A percentile compares a stretch with the other conserved stretches of the same genome.
Evolutionary conservation across 2,888 invertebrate genomes (phyloP).

Genomic region (Agrotis clavis): DNA sequence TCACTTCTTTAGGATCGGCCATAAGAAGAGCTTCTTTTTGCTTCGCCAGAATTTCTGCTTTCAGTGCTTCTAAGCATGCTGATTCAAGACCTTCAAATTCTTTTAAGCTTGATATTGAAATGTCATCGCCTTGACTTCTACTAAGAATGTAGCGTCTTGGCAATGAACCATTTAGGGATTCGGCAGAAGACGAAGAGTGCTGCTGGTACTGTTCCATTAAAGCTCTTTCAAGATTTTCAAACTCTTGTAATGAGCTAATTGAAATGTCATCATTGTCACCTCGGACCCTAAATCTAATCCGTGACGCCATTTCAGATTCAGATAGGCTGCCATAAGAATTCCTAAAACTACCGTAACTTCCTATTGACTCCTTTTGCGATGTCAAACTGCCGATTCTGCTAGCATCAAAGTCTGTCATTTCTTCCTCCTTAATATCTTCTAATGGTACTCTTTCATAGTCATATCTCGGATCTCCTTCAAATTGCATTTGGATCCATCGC

Average conservation of each 20-base stretch:
- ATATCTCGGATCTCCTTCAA: conserved; percentile 94
- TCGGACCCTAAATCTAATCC: conserved; percentile 95
- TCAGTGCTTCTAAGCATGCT: conserved; percentile 96
- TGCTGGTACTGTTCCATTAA: conserved; percentile 95
- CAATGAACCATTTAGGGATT: conserved; percentile 96
- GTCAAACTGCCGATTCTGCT: conserved; percentile 95
- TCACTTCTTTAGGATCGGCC: conserved; percentile 90
- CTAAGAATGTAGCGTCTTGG: conserved; percentile 93
- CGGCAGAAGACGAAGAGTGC: conserved; percentile 95
- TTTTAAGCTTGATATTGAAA: conserved; percentile 96
- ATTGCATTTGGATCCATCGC: conserved; percentile 97
- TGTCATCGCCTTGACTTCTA: conserved; percentile 95
- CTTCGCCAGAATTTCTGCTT: conserved; percentile 95
- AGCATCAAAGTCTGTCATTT: conserved; percentile 96
- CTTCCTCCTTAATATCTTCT: conserved; percentile 98
- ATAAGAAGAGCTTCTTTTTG: conserved; percentile 95
- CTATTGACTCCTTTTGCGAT: conserved; percentile 95
- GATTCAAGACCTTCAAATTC: conserved; percentile 98
- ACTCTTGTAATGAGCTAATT: conserved; percentile 98
- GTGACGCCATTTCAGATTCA: conserved; percentile 96
- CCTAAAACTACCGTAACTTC: conserved; percentile 95
- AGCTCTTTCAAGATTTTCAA: conserved; percentile 97
- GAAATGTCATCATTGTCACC: conserved; percentile 98
- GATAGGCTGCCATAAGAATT: conserved; percentile 98
- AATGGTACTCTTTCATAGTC: conserved; percentile 96